A percentile compares a stretch with the other conserved stretches of the same genome.
phyloP scores from a whole-genome alignment of 2,797 vertebrate species.

The Melanotaenia nigrans region DNA sequence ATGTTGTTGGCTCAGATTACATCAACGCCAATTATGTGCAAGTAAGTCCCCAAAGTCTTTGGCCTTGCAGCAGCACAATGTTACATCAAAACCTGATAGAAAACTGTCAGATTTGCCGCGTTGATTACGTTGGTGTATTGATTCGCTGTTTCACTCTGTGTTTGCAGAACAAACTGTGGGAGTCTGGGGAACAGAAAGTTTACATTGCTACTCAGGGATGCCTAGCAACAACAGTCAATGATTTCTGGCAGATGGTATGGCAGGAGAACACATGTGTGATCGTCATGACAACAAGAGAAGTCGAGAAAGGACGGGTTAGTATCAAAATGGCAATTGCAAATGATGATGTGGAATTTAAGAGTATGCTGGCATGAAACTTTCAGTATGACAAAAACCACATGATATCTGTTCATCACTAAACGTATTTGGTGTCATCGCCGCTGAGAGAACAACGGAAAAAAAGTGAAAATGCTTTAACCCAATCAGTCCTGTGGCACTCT shows the following conservation, averaged over 20 bases:
- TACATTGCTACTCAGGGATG: constrained; percentile 97
- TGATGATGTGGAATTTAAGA: neutral
- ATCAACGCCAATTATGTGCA: constrained; percentile 95
- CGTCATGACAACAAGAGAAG: constrained; percentile 96
- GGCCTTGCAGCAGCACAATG: neutral
- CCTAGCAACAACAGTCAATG: constrained; percentile 87
- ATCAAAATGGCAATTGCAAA: neutral
- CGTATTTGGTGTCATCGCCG: neutral
- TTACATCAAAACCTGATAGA: neutral
- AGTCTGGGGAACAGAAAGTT: constrained; percentile 79
- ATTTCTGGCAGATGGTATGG: constrained; percentile 99
- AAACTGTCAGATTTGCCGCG: neutral
- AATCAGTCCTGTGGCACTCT: neutral
- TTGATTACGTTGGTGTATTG: neutral
- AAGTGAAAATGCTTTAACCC: neutral
- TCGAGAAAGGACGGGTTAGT: constrained; percentile 96
- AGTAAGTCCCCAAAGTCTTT: constrained; percentile 77
- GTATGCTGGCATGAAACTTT: neutral
- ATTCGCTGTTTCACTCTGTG: constrained; percentile 3
- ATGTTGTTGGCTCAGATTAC: constrained; percentile 90
- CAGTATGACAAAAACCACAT: neutral
- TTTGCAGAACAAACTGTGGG: constrained; percentile 78
- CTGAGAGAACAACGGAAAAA: neutral
- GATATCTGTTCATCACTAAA: neutral
- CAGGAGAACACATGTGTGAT: constrained; percentile 91